Base-by-base conservation (phyloP, 2,113 vertebrate species). In the Prionailurus viverrinus region DNA sequence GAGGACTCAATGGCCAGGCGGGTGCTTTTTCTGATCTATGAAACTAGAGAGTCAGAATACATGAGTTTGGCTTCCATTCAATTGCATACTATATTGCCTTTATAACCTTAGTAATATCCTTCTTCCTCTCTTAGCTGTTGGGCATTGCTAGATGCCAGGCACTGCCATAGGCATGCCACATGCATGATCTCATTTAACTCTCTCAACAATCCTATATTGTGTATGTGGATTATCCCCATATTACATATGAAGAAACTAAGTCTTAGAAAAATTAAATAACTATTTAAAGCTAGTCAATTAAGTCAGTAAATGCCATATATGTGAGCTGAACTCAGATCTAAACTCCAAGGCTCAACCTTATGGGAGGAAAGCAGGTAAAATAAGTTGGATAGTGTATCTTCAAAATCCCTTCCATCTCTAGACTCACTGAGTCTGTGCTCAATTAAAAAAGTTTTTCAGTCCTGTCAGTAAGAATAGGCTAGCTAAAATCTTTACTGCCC, bases 201-300 rank as follows among this genome's bases (percentile, higher is more conserved):
- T 39, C 39, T 91, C 33, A 76, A 19, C 3, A 91, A n/a, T 78
- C 16, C 16, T 71, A 3, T 33, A 61, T 61, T 61, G 7, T 61
- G 21, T 23, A 14, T 83, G 9, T 73, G 6, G 33, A 41, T 86
- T n/a, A 78, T 48, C 2, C 8, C 14, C 36, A 71, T 87, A 86
- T 65, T 55, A 65, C 33, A 78, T 69, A 39, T 45, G 41, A 81
- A 48, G n/a, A 95, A 93, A 87, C 27, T 58, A 1, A 71, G 31
- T 36, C 39, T 78, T 69, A 66, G 39, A 80, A 45, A 82, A 76
- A 63, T 48, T 68, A 69, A 58, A 14, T 84, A 81, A 74, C 74
- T 41, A 88, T 91, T 87, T 76, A 61, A 93, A 96, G 53, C 68
- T 91, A 31, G 31, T 61, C 25, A 74, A 11, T 36, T 86, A 55